These are phyloP conservation scores for Syngnathus rostellatus DNA, from an alignment of 2,797 vertebrate species.

Conservation along the genomic window DNA sequence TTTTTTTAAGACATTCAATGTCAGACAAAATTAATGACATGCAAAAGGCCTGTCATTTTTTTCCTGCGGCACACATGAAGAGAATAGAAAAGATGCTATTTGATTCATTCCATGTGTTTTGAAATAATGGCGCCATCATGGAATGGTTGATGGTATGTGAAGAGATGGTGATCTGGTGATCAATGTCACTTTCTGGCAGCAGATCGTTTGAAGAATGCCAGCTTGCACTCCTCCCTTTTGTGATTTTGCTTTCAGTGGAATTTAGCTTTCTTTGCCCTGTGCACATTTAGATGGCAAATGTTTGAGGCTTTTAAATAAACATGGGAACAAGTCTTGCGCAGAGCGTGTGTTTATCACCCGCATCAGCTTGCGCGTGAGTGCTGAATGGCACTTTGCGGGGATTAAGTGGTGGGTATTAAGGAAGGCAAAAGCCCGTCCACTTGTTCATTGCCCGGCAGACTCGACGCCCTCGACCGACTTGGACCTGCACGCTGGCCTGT, in stretches of 20 bases:
- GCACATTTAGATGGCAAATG: neutral
- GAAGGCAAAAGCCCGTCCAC: neutral
- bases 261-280: neutral
- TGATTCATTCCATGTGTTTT: neutral
- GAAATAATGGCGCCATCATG: neutral
- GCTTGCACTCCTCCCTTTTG: too few species aligned
- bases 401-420: slow-evolving; percentile 52
- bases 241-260: neutral
- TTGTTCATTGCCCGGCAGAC: neutral
- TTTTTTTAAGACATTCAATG: too few species aligned
- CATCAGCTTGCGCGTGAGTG: slow-evolving; percentile 24
- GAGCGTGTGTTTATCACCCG: neutral
- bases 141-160: too few species aligned
- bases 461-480: neutral
- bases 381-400: slow-evolving; percentile 64
- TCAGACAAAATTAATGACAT: too few species aligned
- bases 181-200: neutral
- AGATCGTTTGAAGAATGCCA: neutral
- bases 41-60: too few species aligned
- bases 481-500: neutral
- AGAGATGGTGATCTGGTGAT: too few species aligned
- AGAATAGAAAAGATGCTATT: too few species aligned
- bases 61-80: too few species aligned
- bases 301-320: neutral
- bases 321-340: neutral